A percentile compares a stretch with the other conserved stretches of the same genome.
Evolutionary conservation across 2,113 vertebrate genomes (phyloP).

Genomic region (Ciconia boyciana): DNA sequence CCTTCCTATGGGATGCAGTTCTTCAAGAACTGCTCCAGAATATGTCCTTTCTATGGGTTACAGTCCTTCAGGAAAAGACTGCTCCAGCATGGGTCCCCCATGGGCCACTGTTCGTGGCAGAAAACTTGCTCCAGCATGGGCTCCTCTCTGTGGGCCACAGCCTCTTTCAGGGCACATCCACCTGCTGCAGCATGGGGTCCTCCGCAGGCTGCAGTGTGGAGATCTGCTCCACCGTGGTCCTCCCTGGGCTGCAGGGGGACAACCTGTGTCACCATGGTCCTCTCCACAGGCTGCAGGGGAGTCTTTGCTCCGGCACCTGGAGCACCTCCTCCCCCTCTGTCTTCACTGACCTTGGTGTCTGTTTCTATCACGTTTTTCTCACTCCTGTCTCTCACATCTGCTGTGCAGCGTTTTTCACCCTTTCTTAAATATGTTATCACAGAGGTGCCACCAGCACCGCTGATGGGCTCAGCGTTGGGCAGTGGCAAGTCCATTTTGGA

Average conservation of each 20-base stretch:
- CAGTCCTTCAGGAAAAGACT: background rate
- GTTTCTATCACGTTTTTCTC: background rate
- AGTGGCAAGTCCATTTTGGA: background rate
- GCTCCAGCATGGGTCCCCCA: background rate
- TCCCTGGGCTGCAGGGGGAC: background rate
- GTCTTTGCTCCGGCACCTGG: accelerated
- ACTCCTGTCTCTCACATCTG: background rate
- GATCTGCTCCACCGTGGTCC: background rate
- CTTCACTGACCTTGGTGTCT: background rate
- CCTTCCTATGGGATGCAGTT: background rate
- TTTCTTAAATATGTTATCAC: background rate
- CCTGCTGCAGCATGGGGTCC: background rate
- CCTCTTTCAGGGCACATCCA: background rate
- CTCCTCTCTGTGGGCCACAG: background rate
- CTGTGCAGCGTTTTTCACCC: background rate
- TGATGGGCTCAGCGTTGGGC: background rate
- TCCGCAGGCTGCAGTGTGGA: background rate
- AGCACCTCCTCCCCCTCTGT: background rate
- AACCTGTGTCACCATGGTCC: background rate
- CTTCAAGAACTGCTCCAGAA: background rate
- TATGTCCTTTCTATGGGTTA: background rate
- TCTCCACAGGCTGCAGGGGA: background rate
- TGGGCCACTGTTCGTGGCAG: background rate
- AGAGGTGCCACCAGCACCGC: background rate
- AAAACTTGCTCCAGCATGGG: background rate